A percentile compares a stretch with the other conserved stretches of the same genome.
phyloP scores from a whole-genome alignment of 1,140 invertebrate species.

The Philopotamus ludificatus region DNA sequence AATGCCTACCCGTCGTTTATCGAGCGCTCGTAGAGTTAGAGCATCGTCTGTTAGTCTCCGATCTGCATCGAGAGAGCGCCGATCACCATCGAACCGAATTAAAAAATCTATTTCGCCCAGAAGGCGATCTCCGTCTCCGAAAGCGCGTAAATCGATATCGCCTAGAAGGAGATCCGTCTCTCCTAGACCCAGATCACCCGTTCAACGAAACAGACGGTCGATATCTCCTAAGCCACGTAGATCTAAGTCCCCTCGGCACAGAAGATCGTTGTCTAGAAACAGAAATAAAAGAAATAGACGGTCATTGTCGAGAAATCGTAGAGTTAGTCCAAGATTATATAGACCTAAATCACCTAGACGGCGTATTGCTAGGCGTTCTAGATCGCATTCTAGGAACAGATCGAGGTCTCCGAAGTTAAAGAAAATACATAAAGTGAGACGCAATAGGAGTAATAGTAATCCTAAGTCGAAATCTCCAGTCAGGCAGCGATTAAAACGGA shows the following conservation, averaged over 20 bases:
- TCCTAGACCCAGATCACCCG: constrained; percentile 31
- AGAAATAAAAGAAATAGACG: constrained; percentile 46
- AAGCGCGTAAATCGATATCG: constrained; percentile 26
- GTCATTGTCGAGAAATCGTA: constrained; percentile 46
- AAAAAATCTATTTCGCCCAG: constrained; percentile 24
- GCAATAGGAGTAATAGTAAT: constrained; percentile 42
- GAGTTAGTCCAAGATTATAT: constrained; percentile 45
- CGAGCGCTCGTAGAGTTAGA: constrained; percentile 38
- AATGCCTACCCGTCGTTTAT: constrained; percentile 32
- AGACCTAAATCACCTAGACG: constrained; percentile 46
- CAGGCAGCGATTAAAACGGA: constrained; percentile 44
- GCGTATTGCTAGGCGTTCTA: constrained; percentile 44
- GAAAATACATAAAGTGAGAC: constrained; percentile 42
- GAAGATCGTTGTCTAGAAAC: constrained; percentile 44
- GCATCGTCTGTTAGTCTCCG: constrained; percentile 38
- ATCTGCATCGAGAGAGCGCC: constrained; percentile 43
- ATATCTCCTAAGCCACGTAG: constrained; percentile 26
- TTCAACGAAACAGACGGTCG: constrained; percentile 28
- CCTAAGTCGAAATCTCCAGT: constrained; percentile 41
- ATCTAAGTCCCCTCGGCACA: constrained; percentile 22
- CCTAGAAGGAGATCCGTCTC: constrained; percentile 28
- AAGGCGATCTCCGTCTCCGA: constrained; percentile 32
- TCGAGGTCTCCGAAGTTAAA: constrained; percentile 47
- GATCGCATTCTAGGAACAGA: constrained; percentile 54
- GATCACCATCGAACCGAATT: constrained; percentile 23